Base-by-base conservation (phyloP, 2,797 vertebrate species). In the Okamejei kenojei region DNA sequence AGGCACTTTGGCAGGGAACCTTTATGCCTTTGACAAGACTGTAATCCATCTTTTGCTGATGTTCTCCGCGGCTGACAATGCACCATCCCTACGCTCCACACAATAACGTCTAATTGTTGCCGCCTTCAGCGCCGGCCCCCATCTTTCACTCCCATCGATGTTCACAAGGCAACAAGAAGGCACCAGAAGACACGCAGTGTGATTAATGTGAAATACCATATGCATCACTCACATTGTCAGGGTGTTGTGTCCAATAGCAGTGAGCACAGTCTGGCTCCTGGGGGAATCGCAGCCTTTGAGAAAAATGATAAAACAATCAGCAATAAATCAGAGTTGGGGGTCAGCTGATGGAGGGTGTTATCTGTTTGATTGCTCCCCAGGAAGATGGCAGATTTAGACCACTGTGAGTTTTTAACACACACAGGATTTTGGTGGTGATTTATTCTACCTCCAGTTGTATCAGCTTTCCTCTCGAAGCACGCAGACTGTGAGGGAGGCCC, bases 11-110 rank as follows among this genome's bases (percentile, higher is more conserved):
- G 82, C 82, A 65, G 29, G 32, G 82, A 88, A 88, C 15, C 84
- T 68, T 88, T 88, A 88, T 32, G 15, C 61, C 32, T 88, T 65
- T 88, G 84, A 88, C 84, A 32, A 35, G 61, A 65, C 63, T 17
- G 65, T 88, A 68, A 88, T 88, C 65, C n/a, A 68, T 68, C 61
- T 88, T 35, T 88, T 32, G 13, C 61, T 68, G 84, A 88, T 88
- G n/a, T 2, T 65, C 10, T 65, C 29, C 17, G 19, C 84, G 29
- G 19, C 61, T 88, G 84, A 88, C 84, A 88, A 35, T 19, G 65
- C 15, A 65, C 13, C 1, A 2, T 32, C 61, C 58, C 61, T 21
- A n/a, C 1, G 8, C 29, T 68, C 61, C n/a, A 88, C 15, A 35
- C 61, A 88, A 88, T 88, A 68, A 65, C 32, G 61, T 65, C 61